Conservation (phyloP, 2,797 vertebrate genomes). For the Etheostoma perlongum region DNA sequence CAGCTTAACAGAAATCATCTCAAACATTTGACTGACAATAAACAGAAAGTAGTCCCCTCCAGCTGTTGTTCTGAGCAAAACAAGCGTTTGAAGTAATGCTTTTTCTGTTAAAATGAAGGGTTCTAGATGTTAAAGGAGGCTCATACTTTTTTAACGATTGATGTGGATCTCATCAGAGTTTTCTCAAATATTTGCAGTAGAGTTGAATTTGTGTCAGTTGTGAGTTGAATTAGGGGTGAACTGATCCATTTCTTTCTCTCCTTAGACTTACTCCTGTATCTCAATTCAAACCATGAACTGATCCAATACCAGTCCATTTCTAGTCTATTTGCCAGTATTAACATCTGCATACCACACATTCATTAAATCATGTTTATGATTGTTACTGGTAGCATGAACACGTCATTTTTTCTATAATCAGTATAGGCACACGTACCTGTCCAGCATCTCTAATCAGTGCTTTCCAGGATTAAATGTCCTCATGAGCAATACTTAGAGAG, state of each 20-base stretch:
- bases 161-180: neutral
- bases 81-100: constrained; percentile 3
- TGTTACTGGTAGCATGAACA: neutral
- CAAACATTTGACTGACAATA: constrained; percentile 22
- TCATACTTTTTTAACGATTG: neutral
- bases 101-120: constrained; percentile 5
- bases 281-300: neutral
- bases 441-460: neutral
- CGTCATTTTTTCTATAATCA: neutral
- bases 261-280: neutral
- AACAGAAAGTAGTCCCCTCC: constrained; percentile 12
- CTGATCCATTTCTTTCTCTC: neutral
- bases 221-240: neutral
- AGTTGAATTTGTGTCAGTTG: neutral
- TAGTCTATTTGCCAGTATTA: neutral
- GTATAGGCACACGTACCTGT: neutral
- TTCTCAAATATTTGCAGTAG: neutral
- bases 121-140: constrained; percentile 18
- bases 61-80: constrained; percentile 13
- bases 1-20: constrained; percentile 34
- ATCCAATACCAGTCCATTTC: neutral
- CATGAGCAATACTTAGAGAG: neutral
- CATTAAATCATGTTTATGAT: neutral
- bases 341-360: neutral
- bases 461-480: neutral